These are phyloP conservation scores for Microcebus murinus DNA, from an alignment of 2,113 vertebrate genomes.

Conservation along the genomic window DNA sequence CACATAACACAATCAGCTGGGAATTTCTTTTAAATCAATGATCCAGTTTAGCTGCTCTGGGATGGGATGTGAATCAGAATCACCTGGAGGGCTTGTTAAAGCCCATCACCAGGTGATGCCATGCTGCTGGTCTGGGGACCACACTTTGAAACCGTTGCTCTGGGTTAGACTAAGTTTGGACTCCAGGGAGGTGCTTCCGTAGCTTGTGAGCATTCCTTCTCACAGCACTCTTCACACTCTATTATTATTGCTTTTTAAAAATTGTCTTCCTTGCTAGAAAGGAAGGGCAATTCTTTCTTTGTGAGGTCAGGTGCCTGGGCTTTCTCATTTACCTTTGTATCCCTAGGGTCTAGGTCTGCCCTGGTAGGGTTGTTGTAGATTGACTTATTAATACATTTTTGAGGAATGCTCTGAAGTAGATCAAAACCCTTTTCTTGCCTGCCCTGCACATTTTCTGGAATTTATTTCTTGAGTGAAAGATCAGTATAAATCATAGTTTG, in stretches of 20 bases:
- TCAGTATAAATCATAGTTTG: neutral
- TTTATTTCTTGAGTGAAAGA: slow-evolving; percentile 13
- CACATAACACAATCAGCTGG: neutral
- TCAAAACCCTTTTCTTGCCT: neutral
- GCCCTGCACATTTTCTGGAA: neutral
- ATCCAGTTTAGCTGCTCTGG: neutral
- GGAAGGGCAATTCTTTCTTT: neutral
- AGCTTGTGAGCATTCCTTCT: neutral
- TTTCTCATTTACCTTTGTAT: neutral
- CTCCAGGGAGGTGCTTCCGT: neutral
- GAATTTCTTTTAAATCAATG: neutral
- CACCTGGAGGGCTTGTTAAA: neutral
- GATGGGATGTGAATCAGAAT: neutral
- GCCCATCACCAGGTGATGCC: neutral
- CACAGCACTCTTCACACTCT: neutral
- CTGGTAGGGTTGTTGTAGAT: neutral
- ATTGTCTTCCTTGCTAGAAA: neutral
- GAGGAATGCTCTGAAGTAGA: neutral
- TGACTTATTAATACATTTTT: neutral
- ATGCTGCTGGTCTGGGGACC: neutral
- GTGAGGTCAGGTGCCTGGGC: neutral
- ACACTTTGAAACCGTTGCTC: neutral
- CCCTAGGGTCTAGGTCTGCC: neutral
- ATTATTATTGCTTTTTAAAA: neutral
- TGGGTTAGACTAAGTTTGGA: neutral